Evolutionary conservation across 2,113 vertebrate species (phyloP).

Genomic region (western clawed frog (Xenopus tropicalis)): DNA sequence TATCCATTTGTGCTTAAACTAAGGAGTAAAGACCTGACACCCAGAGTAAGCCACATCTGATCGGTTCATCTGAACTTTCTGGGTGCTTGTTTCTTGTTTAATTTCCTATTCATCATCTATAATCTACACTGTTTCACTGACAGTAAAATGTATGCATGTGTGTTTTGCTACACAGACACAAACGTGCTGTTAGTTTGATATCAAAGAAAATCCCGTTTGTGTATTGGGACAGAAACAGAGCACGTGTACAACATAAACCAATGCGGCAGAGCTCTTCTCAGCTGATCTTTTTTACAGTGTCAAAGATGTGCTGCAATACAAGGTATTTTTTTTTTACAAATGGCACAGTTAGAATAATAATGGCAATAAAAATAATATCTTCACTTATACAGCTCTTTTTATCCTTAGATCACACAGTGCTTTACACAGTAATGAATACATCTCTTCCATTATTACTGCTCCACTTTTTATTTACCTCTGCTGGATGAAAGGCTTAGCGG

Average conservation of each 20-base stretch:
- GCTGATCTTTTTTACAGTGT: slow-evolving; percentile 21
- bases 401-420: slow-evolving; percentile 36
- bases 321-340: slow-evolving; percentile 39
- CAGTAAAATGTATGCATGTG: too few species aligned
- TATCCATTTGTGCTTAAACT: too few species aligned
- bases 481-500: slow-evolving; percentile 39
- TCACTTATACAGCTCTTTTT: slow-evolving; percentile 24
- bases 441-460: slow-evolving; percentile 41
- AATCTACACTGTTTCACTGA: too few species aligned
- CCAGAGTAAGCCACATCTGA: too few species aligned
- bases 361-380: slow-evolving; percentile 41
- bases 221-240: neutral
- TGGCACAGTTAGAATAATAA: slow-evolving; percentile 35
- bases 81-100: too few species aligned
- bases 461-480: slow-evolving; percentile 39
- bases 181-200: too few species aligned
- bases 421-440: slow-evolving; percentile 44
- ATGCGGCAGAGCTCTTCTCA: neutral
- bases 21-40: too few species aligned
- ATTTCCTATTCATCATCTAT: too few species aligned
- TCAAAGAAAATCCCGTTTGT: too few species aligned
- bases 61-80: too few species aligned
- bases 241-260: neutral
- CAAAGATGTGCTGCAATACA: neutral
- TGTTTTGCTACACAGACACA: too few species aligned